Percentiles rank a stretch among this genome's conserved stretches.
These are phyloP conservation scores for Galerucella calmariensis DNA, from an alignment of 2,888 invertebrate species.

Conservation along the genomic window DNA sequence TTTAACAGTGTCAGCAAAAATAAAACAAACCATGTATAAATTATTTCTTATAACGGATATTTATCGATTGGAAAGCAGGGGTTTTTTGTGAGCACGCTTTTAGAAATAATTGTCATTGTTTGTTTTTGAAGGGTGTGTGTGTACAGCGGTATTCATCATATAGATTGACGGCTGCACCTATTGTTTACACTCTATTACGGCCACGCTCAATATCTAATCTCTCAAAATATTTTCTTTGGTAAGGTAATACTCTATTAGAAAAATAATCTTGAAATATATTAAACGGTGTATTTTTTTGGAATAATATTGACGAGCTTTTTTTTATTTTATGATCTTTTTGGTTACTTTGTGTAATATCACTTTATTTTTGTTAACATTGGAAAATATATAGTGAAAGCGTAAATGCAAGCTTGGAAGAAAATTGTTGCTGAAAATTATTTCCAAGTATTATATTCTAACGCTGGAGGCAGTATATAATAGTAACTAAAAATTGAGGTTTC, in stretches of 20 bases:
- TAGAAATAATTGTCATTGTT: conserved; percentile 42
- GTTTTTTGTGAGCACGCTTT: conserved; percentile 37
- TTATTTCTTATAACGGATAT: neutral
- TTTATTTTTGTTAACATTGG: too few relatives aligned
- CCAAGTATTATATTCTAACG: too few relatives aligned
- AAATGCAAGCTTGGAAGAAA: too few relatives aligned
- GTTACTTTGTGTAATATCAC: too few relatives aligned
- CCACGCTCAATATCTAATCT: conserved; percentile 46
- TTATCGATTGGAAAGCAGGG: conserved; percentile 30
- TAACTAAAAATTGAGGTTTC: too few relatives aligned
- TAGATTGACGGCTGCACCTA: conserved; percentile 53
- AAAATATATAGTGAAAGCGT: too few relatives aligned
- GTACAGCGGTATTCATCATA: conserved; percentile 53
- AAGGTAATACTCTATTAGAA: neutral
- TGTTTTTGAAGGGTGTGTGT: conserved; percentile 38
- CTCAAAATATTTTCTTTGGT: conserved; percentile 49
- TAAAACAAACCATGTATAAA: neutral
- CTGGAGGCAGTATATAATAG: too few relatives aligned
- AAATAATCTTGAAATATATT: neutral
- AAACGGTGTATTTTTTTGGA: neutral
- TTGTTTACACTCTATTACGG: conserved; percentile 52
- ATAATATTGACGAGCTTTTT: neutral
- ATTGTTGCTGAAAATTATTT: too few relatives aligned
- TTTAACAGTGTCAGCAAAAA: too few relatives aligned
- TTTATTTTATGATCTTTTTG: neutral